Base-by-base conservation (phyloP, 2,797 vertebrate species). In the Eupleurogrammus muticus region DNA sequence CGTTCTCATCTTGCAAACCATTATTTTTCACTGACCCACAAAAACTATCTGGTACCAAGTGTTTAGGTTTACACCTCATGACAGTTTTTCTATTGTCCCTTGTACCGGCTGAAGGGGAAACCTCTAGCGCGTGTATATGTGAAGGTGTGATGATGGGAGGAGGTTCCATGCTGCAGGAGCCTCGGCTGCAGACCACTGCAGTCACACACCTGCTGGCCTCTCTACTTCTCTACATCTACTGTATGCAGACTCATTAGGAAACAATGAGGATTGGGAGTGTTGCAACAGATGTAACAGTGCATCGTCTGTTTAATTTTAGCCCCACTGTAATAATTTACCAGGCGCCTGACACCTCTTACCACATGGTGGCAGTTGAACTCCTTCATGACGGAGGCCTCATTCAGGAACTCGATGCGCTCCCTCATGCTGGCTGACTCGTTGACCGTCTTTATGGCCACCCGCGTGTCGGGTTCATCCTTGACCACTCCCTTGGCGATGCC, bases 281-380 rank as follows among this genome's bases (percentile, higher is more conserved):
- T 12, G 40, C 20, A 49, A 38, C 12, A 46, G 12, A 36, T 55
- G n/a, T 23, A 24, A 42, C 10, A 13, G 6, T 19, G 9, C 28
- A 35, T 13, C 32, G 32, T n/a, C n/a, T n/a, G 12, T 64, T 66
- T 64, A 52, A 63, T 68, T 47, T 47, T 23, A 19, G 35, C 55
- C 46, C 9, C 6, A 40, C 13, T 36, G 28, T 23, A 14, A 42
- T 50, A 9, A 35, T 35, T 44, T 42, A 24, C 35, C 9, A 14
- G 59, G 19, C 61, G 42, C 11, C 2, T 11, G 12, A 17, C 11
- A 11, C 20, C 16, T 89, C 96, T 95, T 93, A 99, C 98, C 95
- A 99, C 98, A 1, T 99, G 98, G 87, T 99, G 97, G 91, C 98
- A 99, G 87, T 99, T 99, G 92, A 99, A 99, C 88, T 99, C 97